Percentiles rank a stretch among this genome's conserved stretches.
Conservation (phyloP, 2,113 vertebrate genomes). For the Chlamydotis undulata region DNA sequence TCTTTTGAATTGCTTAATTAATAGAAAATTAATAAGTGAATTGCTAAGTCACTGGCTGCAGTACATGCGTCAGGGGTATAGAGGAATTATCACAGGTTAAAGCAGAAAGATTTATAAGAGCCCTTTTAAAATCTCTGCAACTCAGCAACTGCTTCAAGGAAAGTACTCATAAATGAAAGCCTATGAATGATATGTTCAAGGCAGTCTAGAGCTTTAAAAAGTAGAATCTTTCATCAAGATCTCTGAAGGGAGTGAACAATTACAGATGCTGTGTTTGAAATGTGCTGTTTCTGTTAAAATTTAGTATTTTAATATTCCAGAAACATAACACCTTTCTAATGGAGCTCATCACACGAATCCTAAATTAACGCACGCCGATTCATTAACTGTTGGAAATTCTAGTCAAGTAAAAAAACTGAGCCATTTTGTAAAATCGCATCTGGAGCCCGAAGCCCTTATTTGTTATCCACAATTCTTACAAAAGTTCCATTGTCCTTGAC, state of each 20-base stretch:
- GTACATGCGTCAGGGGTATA: not conserved
- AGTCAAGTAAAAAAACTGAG: not conserved
- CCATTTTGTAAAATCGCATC: not conserved
- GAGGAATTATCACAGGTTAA: not conserved
- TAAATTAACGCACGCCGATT: not conserved
- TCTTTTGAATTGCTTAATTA: not conserved
- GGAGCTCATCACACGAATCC: not conserved
- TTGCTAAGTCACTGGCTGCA: not conserved
- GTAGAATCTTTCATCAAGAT: not conserved
- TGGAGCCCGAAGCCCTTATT: not conserved
- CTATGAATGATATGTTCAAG: not conserved
- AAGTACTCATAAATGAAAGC: not conserved
- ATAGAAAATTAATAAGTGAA: not conserved
- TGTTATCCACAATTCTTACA: not conserved
- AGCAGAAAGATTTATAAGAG: not conserved
- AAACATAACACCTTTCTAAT: not conserved
- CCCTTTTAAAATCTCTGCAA: not conserved
- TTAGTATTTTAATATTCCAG: not conserved
- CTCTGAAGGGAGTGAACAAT: not conserved
- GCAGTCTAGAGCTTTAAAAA: not conserved
- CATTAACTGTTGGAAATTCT: not conserved
- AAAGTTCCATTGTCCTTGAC: conserved; percentile 15
- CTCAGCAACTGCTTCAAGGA: not conserved
- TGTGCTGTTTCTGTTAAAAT: not conserved
- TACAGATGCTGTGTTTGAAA: not conserved